Conservation (phyloP, 2,797 vertebrate species). For the Agapornis canus region DNA sequence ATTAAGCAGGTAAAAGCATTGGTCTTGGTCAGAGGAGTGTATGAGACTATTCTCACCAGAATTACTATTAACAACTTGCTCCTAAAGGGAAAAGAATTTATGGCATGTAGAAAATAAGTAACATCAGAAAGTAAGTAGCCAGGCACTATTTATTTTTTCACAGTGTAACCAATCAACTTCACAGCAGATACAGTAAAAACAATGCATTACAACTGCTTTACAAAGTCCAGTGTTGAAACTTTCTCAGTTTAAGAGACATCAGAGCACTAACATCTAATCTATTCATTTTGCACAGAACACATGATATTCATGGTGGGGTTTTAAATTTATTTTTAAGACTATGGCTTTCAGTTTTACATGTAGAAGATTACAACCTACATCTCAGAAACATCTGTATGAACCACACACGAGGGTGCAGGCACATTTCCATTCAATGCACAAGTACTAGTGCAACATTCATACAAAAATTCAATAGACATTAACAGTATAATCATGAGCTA, state of each 20-base stretch:
- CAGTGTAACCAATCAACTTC: slow-evolving; percentile 56
- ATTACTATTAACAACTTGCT: neutral
- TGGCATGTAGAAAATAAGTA: neutral
- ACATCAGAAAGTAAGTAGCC: neutral
- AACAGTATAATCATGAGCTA: neutral
- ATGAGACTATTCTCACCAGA: neutral
- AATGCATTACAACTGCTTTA: slow-evolving; percentile 39
- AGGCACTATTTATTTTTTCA: slow-evolving; percentile 67
- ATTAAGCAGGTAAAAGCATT: neutral
- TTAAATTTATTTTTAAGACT: neutral
- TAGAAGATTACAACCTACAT: slow-evolving; percentile 15
- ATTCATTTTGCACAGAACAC: slow-evolving; percentile 22
- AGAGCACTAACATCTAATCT: slow-evolving; percentile 37
- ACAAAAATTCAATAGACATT: slow-evolving; percentile 13
- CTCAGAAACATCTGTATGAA: slow-evolving; percentile 1
- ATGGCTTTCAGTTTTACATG: slow-evolving; percentile 53
- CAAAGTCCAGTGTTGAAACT: slow-evolving; percentile 23
- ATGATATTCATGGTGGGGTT: neutral
- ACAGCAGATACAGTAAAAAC: slow-evolving; percentile 55
- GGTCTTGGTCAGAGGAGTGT: neutral
- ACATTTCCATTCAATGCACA: slow-evolving; percentile 18
- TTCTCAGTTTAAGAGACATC: slow-evolving; percentile 21
- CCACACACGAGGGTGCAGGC: slow-evolving; percentile 27
- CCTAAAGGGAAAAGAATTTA: neutral
- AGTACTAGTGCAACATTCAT: slow-evolving; percentile 19